phyloP scores from a whole-genome alignment of 2,797 vertebrate species.

The Esox lucius region DNA sequence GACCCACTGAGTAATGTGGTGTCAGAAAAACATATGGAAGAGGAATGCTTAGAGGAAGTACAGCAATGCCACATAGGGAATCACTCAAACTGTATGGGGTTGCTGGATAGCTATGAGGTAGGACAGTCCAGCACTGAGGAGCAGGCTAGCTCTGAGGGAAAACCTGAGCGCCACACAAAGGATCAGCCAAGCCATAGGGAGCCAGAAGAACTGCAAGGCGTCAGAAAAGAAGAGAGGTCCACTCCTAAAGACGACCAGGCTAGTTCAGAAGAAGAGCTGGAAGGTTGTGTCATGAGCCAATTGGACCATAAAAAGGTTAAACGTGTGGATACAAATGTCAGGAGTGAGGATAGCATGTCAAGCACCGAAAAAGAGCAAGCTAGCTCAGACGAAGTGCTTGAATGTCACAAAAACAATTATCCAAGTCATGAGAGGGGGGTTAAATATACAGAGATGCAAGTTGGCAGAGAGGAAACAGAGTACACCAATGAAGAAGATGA shows the following conservation, averaged over 20 bases:
- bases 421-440: constrained; percentile 1
- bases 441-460: constrained; percentile 16
- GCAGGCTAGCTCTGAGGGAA: constrained; percentile 14
- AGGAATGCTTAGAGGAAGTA: constrained; percentile 4
- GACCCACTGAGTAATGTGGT: constrained; percentile 12
- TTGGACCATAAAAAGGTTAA: background rate
- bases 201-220: constrained; percentile 19
- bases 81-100: constrained; percentile 5
- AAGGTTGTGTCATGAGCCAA: constrained; percentile 6
- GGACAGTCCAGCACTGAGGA: background rate
- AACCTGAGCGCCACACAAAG: background rate
- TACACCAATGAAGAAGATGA: constrained; percentile 36
- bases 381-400: background rate
- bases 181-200: background rate
- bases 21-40: background rate
- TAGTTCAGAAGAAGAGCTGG: constrained; percentile 16
- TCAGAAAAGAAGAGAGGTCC: constrained; percentile 28
- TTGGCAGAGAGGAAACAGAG: constrained; percentile 36
- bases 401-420: constrained; percentile 10
- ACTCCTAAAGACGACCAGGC: constrained; percentile 9
- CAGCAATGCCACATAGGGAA: constrained; percentile 7
- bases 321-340: background rate
- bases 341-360: background rate
- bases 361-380: background rate
- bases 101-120: constrained; percentile 16